Conservation (phyloP, 2,797 vertebrate species). For the Cirrhinus molitorella region DNA sequence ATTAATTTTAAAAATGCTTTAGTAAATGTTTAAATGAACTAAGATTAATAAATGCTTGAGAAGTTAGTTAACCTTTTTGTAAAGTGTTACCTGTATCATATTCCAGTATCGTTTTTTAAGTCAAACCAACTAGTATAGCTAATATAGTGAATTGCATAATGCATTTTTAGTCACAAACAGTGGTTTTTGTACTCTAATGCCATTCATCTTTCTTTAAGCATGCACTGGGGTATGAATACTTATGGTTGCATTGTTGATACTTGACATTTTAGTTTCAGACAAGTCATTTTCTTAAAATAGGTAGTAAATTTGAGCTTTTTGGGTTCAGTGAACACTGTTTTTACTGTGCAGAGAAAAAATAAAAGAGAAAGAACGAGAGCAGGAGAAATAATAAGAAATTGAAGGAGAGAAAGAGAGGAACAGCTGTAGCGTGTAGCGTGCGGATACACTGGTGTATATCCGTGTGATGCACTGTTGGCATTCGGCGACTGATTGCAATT, state of each 20-base stretch:
- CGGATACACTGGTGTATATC: constrained; percentile 39
- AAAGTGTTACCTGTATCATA: not conserved
- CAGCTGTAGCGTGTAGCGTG: constrained; percentile 19
- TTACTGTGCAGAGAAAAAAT: not conserved
- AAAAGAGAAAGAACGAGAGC: not conserved
- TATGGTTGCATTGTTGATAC: not conserved
- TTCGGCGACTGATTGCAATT: constrained; percentile 38
- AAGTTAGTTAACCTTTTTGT: not conserved
- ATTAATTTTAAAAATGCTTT: not conserved
- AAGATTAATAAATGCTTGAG: not conserved
- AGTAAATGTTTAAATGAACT: not conserved
- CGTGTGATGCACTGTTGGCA: constrained; percentile 37
- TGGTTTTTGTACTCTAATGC: not conserved
- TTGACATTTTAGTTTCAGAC: not conserved
- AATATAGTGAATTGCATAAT: not conserved
- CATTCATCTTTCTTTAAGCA: not conserved
- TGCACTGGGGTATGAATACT: not conserved
- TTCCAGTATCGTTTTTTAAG: not conserved
- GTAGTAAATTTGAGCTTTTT: not conserved
- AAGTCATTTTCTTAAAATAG: not conserved
- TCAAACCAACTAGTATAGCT: not conserved
- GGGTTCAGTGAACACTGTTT: not conserved
- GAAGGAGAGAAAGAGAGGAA: constrained; percentile 36
- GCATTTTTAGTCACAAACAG: not conserved
- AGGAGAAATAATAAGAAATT: not conserved